Conservation (phyloP, 2,797 vertebrate species). For the Nannoperca australis region DNA sequence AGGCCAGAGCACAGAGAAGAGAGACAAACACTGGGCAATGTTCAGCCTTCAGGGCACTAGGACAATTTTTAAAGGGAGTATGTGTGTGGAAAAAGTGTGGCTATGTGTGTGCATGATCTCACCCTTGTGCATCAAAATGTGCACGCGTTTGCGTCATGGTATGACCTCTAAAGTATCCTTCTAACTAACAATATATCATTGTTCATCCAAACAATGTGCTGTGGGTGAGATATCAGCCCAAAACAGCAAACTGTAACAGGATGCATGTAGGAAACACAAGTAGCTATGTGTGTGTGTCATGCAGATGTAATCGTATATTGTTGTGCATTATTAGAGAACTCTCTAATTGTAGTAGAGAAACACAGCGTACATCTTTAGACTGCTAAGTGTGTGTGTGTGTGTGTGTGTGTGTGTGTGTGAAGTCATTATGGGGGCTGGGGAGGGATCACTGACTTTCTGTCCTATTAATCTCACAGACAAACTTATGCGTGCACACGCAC, state of each 20-base stretch:
- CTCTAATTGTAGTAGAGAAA: background rate
- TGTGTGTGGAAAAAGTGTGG: slow-evolving; percentile 36
- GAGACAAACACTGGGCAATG: slow-evolving; percentile 45
- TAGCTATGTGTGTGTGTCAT: slow-evolving; percentile 30
- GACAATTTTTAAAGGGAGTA: slow-evolving; percentile 26
- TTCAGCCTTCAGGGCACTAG: slow-evolving; percentile 37
- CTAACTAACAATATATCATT: slow-evolving; percentile 53
- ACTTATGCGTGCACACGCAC: background rate
- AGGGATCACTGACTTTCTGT: slow-evolving; percentile 27
- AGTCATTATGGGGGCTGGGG: background rate
- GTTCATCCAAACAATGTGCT: slow-evolving; percentile 51
- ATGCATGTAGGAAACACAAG: slow-evolving; percentile 39
- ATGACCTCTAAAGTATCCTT: slow-evolving; percentile 38
- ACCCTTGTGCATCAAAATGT: slow-evolving; percentile 44
- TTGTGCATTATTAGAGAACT: slow-evolving; percentile 22
- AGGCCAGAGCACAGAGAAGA: slow-evolving; percentile 33
- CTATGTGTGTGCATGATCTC: slow-evolving; percentile 39
- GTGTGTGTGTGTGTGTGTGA: too few species aligned
- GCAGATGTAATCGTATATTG: slow-evolving; percentile 10
- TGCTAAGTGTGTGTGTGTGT: background rate
- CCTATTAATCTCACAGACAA: slow-evolving; percentile 24
- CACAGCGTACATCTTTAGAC: background rate
- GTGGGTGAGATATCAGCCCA: slow-evolving; percentile 20
- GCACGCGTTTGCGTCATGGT: slow-evolving; percentile 31
- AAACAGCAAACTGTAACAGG: slow-evolving; percentile 39